Evolutionary conservation across 2,888 invertebrate genomes (phyloP).

Genomic region (Bimastos eiseni): DNA sequence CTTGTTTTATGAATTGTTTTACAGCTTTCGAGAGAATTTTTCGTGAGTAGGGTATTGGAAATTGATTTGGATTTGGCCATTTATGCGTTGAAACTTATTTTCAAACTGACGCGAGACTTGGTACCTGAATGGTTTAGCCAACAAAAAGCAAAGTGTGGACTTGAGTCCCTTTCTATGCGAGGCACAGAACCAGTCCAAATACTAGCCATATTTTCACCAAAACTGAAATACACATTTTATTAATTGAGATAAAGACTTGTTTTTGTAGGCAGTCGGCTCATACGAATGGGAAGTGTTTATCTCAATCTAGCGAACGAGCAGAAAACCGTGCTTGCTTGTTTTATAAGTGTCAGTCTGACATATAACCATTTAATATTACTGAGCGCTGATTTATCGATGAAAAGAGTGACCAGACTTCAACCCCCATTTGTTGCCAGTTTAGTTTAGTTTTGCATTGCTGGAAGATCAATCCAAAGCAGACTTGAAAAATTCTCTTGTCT

Average conservation of each 20-base stretch:
- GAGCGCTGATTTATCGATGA: background rate
- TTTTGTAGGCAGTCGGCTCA: background rate
- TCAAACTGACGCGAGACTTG: no score
- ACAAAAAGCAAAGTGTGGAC: background rate
- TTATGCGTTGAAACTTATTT: background rate
- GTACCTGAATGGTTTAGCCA: no score
- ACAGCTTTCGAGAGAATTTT: background rate
- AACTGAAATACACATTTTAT: no score
- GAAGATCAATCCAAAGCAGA: background rate
- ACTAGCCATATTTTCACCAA: no score
- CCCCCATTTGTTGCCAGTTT: background rate
- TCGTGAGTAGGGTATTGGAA: background rate
- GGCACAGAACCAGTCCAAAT: background rate
- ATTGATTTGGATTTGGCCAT: background rate
- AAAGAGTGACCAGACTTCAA: background rate
- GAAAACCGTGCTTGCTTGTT: background rate
- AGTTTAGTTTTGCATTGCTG: background rate
- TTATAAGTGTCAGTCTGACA: background rate
- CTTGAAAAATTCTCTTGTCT: background rate
- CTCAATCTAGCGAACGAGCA: background rate
- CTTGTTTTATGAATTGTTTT: background rate
- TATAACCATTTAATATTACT: background rate
- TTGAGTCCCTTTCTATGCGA: background rate
- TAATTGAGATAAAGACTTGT: no score
- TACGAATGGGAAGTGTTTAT: background rate